phyloP scores from a whole-genome alignment of 2,797 vertebrate species.

The Hippoglossus hippoglossus region DNA sequence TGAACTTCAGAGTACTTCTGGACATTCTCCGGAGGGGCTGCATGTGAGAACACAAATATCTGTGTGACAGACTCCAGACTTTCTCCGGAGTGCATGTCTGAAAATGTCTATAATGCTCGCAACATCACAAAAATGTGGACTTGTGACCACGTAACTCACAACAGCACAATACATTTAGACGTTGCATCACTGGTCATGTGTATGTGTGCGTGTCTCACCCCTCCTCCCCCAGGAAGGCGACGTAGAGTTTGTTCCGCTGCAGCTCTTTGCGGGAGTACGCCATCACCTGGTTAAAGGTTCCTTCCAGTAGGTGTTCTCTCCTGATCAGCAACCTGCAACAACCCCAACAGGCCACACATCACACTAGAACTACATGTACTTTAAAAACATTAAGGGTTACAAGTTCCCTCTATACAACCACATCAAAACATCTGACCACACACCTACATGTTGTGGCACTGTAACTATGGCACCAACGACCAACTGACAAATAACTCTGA shows the following conservation, averaged over 20 bases:
- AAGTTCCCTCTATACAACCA: background rate
- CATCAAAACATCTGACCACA: background rate
- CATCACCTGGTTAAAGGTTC: constrained; percentile 99
- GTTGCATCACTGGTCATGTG: background rate
- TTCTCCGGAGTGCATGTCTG: no score
- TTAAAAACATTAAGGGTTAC: background rate
- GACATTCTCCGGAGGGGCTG: no score
- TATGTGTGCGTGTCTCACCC: constrained; percentile 84
- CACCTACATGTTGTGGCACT: no score
- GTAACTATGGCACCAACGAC: no score
- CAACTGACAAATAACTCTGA: no score
- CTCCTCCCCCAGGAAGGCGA: constrained; percentile 96
- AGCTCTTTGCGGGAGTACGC: constrained; percentile 97
- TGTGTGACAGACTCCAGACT: no score
- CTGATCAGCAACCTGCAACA: constrained; percentile 90
- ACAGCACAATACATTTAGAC: background rate
- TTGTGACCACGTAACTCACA: background rate
- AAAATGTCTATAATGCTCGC: no score
- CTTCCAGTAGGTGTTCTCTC: constrained; percentile 94
- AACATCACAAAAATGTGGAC: background rate
- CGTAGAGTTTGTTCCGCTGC: constrained; percentile 96
- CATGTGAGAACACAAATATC: no score
- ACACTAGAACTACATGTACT: background rate
- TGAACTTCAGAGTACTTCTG: no score
- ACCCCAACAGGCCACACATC: background rate